These are phyloP conservation scores for Pithecia hirsuta DNA, from an alignment of 2,797 vertebrate genomes.

Conservation along the genomic window DNA sequence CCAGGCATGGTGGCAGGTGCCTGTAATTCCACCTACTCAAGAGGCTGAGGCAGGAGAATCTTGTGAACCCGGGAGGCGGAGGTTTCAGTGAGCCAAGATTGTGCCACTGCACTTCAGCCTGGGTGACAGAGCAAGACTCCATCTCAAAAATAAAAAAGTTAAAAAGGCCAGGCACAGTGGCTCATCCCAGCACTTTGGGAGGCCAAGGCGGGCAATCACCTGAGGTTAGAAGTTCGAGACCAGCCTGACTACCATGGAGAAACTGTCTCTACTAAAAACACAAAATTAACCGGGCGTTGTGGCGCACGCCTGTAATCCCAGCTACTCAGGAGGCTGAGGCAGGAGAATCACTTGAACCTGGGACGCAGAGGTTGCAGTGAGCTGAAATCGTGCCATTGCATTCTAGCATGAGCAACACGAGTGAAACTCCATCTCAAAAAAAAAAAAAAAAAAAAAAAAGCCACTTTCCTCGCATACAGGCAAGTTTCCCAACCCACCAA, in stretches of 20 bases:
- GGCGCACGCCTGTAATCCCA: background rate
- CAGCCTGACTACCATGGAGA: background rate
- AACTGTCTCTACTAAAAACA: background rate
- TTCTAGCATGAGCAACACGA: background rate
- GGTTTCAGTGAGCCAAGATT: background rate
- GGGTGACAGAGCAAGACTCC: background rate
- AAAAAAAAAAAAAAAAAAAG: background rate
- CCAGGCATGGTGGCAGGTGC: background rate
- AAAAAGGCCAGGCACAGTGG: background rate
- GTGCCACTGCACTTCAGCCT: background rate
- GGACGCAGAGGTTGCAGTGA: background rate
- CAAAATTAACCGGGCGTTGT: background rate
- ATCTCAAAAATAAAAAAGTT: background rate
- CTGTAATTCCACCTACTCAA: background rate
- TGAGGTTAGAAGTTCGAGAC: background rate
- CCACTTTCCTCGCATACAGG: background rate
- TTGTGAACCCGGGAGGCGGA: fast-evolving
- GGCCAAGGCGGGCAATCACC: background rate
- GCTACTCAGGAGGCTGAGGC: background rate
- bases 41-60: background rate
- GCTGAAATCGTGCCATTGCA: background rate
- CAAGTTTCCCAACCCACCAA: background rate
- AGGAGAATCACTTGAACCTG: background rate
- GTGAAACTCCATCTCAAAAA: background rate
- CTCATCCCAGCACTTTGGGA: background rate